Conservation (phyloP, 1,140 invertebrate genomes). For the Muscidifurax raptorellus region DNA sequence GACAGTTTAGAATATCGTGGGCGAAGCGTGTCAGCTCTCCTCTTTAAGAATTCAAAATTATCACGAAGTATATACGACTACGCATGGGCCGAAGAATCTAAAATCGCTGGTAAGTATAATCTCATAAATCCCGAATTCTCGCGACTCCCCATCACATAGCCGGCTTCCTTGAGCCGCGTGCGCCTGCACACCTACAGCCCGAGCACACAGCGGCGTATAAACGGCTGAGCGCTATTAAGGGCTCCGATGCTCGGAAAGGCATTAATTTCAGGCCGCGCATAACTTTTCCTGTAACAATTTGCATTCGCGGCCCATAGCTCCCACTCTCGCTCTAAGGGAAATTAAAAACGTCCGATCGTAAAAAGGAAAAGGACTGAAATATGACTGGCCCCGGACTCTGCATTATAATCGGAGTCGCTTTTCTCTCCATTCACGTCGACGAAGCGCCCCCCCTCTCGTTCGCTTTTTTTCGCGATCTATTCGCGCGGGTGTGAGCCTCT, state of each 20-base stretch:
- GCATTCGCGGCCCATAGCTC: slow-evolving; percentile 66
- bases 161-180: too few relatives aligned
- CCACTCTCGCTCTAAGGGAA: slow-evolving; percentile 60
- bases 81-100: background rate
- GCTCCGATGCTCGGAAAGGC: slow-evolving; percentile 62
- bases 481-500: background rate
- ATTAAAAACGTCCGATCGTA: slow-evolving; percentile 74
- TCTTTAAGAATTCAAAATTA: background rate
- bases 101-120: background rate
- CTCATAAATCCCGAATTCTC: slow-evolving; percentile 13
- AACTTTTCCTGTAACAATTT: slow-evolving; percentile 72
- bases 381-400: slow-evolving; percentile 71
- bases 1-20: too few relatives aligned
- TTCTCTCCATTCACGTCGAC: slow-evolving; percentile 54
- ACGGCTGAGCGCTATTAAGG: slow-evolving; percentile 51
- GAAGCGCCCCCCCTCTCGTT: slow-evolving; percentile 29
- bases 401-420: slow-evolving; percentile 71
- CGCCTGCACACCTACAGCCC: background rate
- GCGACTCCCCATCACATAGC: background rate
- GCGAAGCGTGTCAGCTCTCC: too few relatives aligned
- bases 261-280: slow-evolving; percentile 67
- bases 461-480: slow-evolving; percentile 39
- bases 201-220: background rate
- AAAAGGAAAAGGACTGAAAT: slow-evolving; percentile 70
- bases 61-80: background rate